phyloP scores from a whole-genome alignment of 2,888 invertebrate genomes.

The Amorpha juglandis region DNA sequence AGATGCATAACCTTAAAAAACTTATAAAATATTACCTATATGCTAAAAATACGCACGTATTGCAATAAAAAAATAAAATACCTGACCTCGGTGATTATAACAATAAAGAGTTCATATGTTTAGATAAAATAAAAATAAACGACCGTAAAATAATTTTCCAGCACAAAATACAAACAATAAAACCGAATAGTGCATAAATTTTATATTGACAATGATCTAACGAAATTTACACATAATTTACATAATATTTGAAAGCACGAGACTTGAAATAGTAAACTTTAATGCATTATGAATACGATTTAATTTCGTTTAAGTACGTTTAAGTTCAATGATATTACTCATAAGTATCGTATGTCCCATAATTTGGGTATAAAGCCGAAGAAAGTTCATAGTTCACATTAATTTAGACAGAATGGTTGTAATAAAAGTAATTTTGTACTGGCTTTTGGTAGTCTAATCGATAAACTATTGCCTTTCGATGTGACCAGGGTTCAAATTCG shows the following conservation, averaged over 20 bases:
- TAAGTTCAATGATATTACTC: not conserved
- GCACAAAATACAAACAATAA: conserved; percentile 45
- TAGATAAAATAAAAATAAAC: conserved; percentile 38
- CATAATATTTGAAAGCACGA: conserved; percentile 34
- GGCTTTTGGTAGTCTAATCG: conserved; percentile 4
- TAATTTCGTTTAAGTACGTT: conserved; percentile 9
- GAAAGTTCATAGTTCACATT: conserved; percentile 22
- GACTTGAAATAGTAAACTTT: not conserved
- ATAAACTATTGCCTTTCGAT: conserved; percentile 4
- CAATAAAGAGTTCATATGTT: conserved; percentile 28
- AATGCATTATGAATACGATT: conserved; percentile 7
- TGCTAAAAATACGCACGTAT: not conserved
- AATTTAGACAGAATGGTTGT: conserved; percentile 7
- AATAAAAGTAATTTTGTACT: conserved; percentile 8
- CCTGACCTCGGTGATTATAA: not conserved
- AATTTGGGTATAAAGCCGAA: not conserved
- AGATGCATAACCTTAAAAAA: not conserved
- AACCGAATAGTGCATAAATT: conserved; percentile 47
- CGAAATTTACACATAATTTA: conserved; percentile 50
- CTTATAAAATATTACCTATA: not conserved
- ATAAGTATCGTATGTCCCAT: conserved; percentile 5
- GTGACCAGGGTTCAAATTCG: not conserved
- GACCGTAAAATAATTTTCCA: conserved; percentile 35
- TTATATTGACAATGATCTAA: conserved; percentile 47
- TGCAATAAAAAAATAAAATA: not conserved